Conservation (phyloP, 2,797 vertebrate species). For the Microctenopoma lineatum region DNA sequence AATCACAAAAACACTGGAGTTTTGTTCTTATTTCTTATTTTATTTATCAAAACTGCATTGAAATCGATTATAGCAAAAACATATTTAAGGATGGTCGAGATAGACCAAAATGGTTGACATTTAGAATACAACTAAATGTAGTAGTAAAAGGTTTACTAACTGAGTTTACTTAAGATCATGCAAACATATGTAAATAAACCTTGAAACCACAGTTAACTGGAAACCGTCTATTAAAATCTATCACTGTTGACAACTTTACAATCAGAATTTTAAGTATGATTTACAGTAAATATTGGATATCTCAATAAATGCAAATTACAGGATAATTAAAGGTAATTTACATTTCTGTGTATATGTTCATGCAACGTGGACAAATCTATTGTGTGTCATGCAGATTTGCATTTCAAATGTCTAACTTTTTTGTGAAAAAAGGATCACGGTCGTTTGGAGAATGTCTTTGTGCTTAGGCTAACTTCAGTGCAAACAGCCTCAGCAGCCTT, state of each 20-base stretch:
- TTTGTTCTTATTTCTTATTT: too few relatives aligned
- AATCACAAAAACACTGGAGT: too few relatives aligned
- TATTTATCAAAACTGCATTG: neutral
- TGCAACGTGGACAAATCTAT: neutral
- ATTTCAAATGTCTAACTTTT: neutral
- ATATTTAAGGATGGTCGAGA: neutral
- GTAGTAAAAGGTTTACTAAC: too few relatives aligned
- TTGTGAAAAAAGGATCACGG: neutral
- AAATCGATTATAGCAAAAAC: neutral
- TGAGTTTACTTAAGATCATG: neutral
- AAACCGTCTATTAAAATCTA: too few relatives aligned
- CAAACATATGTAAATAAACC: neutral
- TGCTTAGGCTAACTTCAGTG: neutral
- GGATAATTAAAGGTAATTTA: neutral
- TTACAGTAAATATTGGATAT: neutral
- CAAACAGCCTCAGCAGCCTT: neutral
- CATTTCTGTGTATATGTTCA: neutral
- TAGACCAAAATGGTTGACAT: neutral
- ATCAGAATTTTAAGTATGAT: neutral
- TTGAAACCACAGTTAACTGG: neutral
- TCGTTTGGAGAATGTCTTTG: neutral
- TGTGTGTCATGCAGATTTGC: neutral
- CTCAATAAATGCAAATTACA: neutral
- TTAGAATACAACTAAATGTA: too few relatives aligned
- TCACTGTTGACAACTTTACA: neutral